These are phyloP conservation scores for Myanophis thanlyinensis DNA, from an alignment of 2,113 vertebrate genomes.

Conservation along the genomic window DNA sequence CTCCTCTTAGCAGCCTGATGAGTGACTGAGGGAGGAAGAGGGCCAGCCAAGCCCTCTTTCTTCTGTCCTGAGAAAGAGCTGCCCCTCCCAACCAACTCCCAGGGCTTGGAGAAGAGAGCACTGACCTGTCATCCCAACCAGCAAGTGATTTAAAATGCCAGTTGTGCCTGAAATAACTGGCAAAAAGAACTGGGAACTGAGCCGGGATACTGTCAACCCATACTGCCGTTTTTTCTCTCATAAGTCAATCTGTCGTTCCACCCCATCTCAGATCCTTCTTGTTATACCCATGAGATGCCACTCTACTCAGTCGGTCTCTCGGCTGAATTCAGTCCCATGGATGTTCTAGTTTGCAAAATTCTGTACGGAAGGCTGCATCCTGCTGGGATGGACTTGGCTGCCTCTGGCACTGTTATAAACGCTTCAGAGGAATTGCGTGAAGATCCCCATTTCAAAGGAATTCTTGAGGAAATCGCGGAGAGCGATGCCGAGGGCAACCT, in stretches of 20 bases:
- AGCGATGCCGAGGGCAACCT: background rate
- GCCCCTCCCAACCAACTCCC: no score
- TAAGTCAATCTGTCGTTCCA: background rate
- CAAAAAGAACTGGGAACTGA: no score
- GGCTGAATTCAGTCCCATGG: background rate
- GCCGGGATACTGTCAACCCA: no score
- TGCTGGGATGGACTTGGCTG: background rate
- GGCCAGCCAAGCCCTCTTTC: no score
- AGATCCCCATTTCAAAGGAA: background rate
- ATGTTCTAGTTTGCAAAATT: background rate
- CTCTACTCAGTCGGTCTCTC: background rate
- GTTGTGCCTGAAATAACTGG: no score
- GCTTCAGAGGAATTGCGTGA: background rate
- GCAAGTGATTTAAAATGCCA: no score
- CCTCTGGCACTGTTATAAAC: background rate
- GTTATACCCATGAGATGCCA: background rate
- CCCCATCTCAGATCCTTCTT: background rate
- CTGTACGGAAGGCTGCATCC: background rate
- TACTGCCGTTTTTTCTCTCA: background rate
- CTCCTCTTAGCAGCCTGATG: no score
- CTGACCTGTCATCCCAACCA: no score
- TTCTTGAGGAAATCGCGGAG: background rate
- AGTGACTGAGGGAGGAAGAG: no score
- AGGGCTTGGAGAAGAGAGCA: no score
- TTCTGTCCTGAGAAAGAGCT: no score